Percentiles rank a stretch among this genome's conserved stretches.
Conservation (phyloP, 1,140 invertebrate species). For the Luehdorfia chinensis region DNA sequence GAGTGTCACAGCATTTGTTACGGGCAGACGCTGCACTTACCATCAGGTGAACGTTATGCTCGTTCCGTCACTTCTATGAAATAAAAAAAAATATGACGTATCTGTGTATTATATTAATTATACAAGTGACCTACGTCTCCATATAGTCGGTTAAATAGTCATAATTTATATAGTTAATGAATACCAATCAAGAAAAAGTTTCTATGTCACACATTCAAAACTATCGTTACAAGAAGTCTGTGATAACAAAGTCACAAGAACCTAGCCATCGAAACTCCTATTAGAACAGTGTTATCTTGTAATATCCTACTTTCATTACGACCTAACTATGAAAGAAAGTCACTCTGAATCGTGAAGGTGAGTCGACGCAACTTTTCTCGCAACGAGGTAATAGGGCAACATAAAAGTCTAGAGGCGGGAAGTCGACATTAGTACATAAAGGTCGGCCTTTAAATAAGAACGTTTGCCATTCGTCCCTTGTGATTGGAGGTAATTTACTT, state of each 20-base stretch:
- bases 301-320: slow-evolving; percentile 9
- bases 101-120: too few species aligned
- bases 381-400: slow-evolving; percentile 8
- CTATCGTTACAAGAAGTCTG: slow-evolving; percentile 2
- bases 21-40: too few species aligned
- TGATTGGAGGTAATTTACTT: slow-evolving; percentile 9
- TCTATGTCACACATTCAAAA: slow-evolving; percentile 13
- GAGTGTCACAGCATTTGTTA: too few species aligned
- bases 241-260: not conserved
- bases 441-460: slow-evolving; percentile 10
- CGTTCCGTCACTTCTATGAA: too few species aligned
- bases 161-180: too few species aligned
- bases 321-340: not conserved
- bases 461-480: slow-evolving; percentile 10
- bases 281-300: slow-evolving; percentile 2
- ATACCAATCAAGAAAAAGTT: too few species aligned
- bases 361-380: slow-evolving; percentile 9
- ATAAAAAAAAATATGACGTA: too few species aligned
- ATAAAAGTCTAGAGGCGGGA: slow-evolving; percentile 3
- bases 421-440: slow-evolving; percentile 7
- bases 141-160: too few species aligned
- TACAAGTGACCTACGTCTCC: too few species aligned
- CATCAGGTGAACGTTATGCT: too few species aligned
- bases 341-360: too few species aligned
- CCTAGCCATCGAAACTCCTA: slow-evolving; percentile 7